A percentile compares a stretch with the other conserved stretches of the same genome.
These are phyloP conservation scores for Maniola jurtina DNA, from an alignment of 1,140 invertebrate genomes.

Conservation along the genomic window DNA sequence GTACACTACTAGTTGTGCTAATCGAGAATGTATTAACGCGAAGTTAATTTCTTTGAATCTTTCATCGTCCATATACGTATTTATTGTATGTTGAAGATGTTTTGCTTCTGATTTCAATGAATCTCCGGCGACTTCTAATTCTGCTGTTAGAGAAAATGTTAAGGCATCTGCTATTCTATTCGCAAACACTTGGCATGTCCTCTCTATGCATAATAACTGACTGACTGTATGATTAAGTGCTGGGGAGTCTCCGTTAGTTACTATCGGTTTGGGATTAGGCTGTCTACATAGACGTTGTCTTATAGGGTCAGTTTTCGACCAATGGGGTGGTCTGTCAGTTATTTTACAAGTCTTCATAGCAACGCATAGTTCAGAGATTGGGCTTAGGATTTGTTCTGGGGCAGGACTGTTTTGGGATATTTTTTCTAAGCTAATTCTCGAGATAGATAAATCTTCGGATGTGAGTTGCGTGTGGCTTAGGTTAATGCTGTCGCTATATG, in stretches of 20 bases:
- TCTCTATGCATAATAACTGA: constrained; percentile 82
- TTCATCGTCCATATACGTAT: constrained; percentile 82
- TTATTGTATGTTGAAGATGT: constrained; percentile 82
- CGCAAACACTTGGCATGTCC: constrained; percentile 83
- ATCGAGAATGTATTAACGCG: constrained; percentile 80
- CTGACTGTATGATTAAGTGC: constrained; percentile 67
- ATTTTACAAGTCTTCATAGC: constrained; percentile 78
- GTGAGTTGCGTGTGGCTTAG: constrained; percentile 33
- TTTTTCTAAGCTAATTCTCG: constrained; percentile 52
- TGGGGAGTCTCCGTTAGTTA: constrained; percentile 52
- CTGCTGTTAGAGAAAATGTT: constrained; percentile 60
- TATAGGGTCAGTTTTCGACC: constrained; percentile 58
- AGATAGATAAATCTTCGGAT: constrained; percentile 49
- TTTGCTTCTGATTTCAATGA: constrained; percentile 81
- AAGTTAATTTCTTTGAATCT: constrained; percentile 81
- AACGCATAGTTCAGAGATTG: constrained; percentile 79
- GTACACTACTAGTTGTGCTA: constrained; percentile 81
- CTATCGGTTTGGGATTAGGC: constrained; percentile 40
- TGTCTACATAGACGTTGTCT: constrained; percentile 62
- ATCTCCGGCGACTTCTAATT: constrained; percentile 66
- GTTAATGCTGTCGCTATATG: constrained; percentile 59
- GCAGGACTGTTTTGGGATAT: constrained; percentile 43
- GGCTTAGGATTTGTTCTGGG: constrained; percentile 62
- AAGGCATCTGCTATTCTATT: constrained; percentile 80
- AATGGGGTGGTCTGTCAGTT: constrained; percentile 51